These are phyloP conservation scores for Hippocampus mohnikei DNA, from an alignment of 2,113 vertebrate species.

Conservation along the genomic window DNA sequence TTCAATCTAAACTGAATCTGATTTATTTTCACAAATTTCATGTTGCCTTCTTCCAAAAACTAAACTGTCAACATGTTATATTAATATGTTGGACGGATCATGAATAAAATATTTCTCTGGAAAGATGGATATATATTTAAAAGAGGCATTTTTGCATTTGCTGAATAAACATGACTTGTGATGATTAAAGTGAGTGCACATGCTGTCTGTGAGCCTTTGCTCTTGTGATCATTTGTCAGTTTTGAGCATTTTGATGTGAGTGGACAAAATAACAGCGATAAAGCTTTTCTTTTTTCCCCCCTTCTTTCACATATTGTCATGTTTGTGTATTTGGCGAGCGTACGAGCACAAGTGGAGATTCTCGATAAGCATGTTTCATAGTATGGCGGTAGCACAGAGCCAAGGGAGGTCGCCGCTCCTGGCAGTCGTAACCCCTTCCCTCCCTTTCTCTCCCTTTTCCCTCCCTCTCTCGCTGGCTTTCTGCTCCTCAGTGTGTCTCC, in stretches of 20 bases:
- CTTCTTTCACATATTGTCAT: neutral
- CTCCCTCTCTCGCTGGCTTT: conserved; percentile 27
- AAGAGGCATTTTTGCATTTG: conserved; percentile 12
- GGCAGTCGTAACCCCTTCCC: conserved; percentile 59
- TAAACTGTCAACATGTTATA: conserved; percentile 11
- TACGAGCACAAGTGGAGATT: neutral
- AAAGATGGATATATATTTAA: neutral
- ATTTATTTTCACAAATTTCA: conserved; percentile 1
- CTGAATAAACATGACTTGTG: conserved; percentile 2
- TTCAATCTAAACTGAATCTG: conserved; percentile 3
- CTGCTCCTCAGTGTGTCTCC: conserved; percentile 42
- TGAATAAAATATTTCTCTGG: conserved; percentile 3
- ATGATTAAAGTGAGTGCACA: neutral
- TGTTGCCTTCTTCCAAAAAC: neutral
- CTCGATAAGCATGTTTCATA: conserved; percentile 47
- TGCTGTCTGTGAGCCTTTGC: conserved; percentile 10
- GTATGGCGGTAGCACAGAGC: conserved; percentile 44
- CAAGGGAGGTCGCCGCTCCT: conserved; percentile 60
- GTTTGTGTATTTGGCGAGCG: conserved; percentile 25
- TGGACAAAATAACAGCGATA: neutral
- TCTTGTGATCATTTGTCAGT: conserved; percentile 22
- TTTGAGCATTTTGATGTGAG: conserved; percentile 12
- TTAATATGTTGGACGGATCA: neutral
- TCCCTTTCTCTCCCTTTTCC: conserved; percentile 23
- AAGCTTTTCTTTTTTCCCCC: neutral